Evolutionary conservation across 2,888 invertebrate species (phyloP), one percentile per base, ranked within the genome.

Genomic region (Melanargia galathea): DNA sequence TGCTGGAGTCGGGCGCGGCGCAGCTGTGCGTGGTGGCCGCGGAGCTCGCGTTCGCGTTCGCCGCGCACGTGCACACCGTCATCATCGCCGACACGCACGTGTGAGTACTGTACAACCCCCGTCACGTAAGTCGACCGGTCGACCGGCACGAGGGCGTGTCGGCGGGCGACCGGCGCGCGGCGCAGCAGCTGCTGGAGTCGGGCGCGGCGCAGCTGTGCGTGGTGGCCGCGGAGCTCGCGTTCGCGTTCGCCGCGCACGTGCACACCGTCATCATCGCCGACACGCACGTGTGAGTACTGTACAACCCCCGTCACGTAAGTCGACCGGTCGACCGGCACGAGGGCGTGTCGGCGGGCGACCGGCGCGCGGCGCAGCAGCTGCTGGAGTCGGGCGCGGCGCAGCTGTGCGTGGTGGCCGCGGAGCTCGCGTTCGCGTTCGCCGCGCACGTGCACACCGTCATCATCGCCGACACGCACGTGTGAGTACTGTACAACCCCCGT

Each of bases 181-280:
- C 24, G 24, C 24, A 26, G 24, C 24, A 26, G 24, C 24, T 26
- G 24, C 24, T 26, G 24, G 24, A 26, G 24, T 26, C 24, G 2
- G 97, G 38, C 11, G 13, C 8, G 7, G 7, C 22, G 6, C 1
- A 35, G 22, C 54, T 54, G 54, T 54, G 54, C 24, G 54, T 99
- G 22, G 64, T 61, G 18, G 60, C 48, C 38, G 45, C 45, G 38
- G 97, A 97, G 76, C 99, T 98, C 97, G 96, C 96, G 16, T 93
- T 99, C 71, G 96, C 95, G 64, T 96, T 99, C 60, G 95, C 95
- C 60, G 96, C 98, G 0, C 97, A 99, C 86, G 93, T 99, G 16
- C 98, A 97, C 26, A 94, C 99, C 54, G 95, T 99, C 45, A 94
- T 99, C 51, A 95, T 99, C 24, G 98, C 99, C 94, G 99, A 99